A percentile compares a stretch with the other conserved stretches of the same genome.
Evolutionary conservation across 2,113 vertebrate species (phyloP).

Genomic region (Lanius collurio): DNA sequence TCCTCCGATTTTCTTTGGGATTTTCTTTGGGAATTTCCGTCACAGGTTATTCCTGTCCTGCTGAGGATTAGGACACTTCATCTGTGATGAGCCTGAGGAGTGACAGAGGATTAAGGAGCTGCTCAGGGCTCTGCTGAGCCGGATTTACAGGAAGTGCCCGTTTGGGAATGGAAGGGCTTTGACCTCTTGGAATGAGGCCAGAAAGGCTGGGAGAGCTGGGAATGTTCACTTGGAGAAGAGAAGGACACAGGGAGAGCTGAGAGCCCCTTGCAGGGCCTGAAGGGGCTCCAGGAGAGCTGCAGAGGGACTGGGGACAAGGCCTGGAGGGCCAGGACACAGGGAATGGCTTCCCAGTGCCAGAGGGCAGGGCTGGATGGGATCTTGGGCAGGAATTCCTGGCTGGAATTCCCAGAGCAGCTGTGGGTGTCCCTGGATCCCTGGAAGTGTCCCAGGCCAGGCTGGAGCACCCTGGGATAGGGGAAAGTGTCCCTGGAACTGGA

Average conservation of each 20-base stretch:
- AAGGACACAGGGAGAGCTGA: background rate
- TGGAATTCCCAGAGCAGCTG: background rate
- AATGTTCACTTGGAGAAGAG: background rate
- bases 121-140: background rate
- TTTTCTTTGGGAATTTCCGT: background rate
- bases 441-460: fast-evolving
- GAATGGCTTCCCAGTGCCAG: background rate
- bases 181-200: background rate
- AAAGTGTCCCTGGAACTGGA: background rate
- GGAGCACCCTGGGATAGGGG: fast-evolving
- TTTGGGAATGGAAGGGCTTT: background rate
- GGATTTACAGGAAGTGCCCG: background rate
- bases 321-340: background rate
- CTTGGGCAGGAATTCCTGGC: background rate
- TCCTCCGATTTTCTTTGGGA: background rate
- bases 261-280: background rate
- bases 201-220: background rate
- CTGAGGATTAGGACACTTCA: background rate
- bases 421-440: background rate
- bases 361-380: background rate
- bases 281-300: background rate
- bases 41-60: background rate
- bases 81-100: background rate
- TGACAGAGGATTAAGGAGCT: background rate
- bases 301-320: background rate